Conservation (phyloP, 2,113 vertebrate genomes). For the Mesembrinibis cayennensis region DNA sequence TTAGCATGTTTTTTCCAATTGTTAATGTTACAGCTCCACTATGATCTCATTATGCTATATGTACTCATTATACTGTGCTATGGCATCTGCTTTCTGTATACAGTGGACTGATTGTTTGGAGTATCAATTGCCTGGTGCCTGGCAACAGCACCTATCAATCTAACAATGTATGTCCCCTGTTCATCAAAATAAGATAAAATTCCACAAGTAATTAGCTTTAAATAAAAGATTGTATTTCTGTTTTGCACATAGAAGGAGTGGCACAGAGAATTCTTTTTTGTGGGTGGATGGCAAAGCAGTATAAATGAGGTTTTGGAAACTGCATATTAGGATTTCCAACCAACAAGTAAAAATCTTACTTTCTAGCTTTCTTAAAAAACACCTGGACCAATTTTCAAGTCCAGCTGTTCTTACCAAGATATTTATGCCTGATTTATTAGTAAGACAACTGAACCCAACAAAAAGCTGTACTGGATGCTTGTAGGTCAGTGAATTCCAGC, state of each 20-base stretch:
- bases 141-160: background rate
- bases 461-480: background rate
- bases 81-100: background rate
- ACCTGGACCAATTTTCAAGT: background rate
- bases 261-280: background rate
- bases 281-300: background rate
- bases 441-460: accelerated
- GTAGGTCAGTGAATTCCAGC: background rate
- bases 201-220: background rate
- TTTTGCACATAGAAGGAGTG: background rate
- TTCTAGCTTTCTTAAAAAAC: background rate
- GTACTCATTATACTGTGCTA: background rate
- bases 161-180: background rate
- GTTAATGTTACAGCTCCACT: background rate
- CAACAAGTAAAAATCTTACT: background rate
- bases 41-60: background rate
- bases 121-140: background rate
- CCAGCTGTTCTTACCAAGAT: background rate
- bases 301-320: background rate
- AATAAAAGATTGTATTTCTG: background rate
- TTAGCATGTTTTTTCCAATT: background rate
- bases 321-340: background rate
- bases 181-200: background rate
- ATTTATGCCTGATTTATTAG: background rate
- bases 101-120: background rate